Evolutionary conservation across 2,797 vertebrate genomes (phyloP).

Genomic region (Graptemys geographica): DNA sequence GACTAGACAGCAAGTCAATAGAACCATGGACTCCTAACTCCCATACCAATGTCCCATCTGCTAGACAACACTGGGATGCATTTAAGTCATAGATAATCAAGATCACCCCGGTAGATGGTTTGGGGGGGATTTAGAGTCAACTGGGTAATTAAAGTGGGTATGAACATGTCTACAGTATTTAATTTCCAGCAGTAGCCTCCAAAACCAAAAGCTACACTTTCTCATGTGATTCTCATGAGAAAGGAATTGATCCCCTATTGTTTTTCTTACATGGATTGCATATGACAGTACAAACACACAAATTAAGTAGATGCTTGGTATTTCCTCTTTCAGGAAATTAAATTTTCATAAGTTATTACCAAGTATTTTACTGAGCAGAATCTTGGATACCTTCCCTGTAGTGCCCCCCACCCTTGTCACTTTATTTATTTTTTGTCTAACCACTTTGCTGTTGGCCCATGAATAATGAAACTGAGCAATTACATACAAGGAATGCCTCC

Average conservation of each 20-base stretch:
- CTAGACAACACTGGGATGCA: background rate
- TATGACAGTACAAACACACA: conserved; percentile 29
- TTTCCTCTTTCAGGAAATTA: conserved; percentile 54
- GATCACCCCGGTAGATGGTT: background rate
- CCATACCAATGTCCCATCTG: background rate
- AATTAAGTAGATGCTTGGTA: conserved; percentile 21
- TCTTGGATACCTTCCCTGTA: conserved; percentile 26
- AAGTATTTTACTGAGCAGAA: conserved; percentile 40
- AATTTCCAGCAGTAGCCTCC: background rate
- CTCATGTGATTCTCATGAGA: conserved; percentile 19
- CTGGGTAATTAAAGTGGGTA: background rate
- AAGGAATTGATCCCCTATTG: conserved; percentile 5
- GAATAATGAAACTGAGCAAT: conserved; percentile 66
- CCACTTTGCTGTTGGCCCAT: conserved; percentile 41
- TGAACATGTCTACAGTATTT: background rate
- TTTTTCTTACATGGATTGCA: conserved; percentile 5
- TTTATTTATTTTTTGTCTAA: background rate
- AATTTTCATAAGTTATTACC: conserved; percentile 55
- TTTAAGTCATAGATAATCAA: rapidly evolving
- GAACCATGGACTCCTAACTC: background rate
- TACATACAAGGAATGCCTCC: conserved; percentile 39
- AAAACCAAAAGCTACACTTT: background rate
- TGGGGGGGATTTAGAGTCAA: background rate
- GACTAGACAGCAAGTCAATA: background rate
- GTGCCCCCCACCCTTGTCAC: background rate